Evolutionary conservation across 2,113 vertebrate genomes (phyloP).

Genomic region (Vulpes vulpes): DNA sequence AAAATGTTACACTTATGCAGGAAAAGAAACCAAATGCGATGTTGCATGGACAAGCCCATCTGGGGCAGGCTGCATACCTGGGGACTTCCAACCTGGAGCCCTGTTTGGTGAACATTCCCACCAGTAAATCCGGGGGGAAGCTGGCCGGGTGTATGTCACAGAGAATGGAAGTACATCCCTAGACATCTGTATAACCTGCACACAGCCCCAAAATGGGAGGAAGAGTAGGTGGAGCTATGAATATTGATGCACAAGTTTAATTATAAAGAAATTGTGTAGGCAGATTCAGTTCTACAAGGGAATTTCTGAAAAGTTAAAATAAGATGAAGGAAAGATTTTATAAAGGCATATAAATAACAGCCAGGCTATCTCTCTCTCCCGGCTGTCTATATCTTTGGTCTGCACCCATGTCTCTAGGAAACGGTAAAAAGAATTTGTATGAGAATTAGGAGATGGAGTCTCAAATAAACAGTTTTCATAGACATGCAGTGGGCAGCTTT

Average conservation of each 20-base stretch:
- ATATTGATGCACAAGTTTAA: constrained; percentile 21
- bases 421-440: background rate
- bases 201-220: background rate
- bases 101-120: background rate
- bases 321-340: constrained; percentile 52
- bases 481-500: background rate
- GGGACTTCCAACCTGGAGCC: background rate
- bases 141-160: constrained; percentile 27
- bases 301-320: constrained; percentile 66
- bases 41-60: fast-evolving
- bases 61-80: background rate
- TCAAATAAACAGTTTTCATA: background rate
- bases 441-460: background rate
- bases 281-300: constrained; percentile 18
- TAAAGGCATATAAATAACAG: background rate
- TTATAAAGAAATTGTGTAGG: constrained; percentile 72
- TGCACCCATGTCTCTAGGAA: background rate
- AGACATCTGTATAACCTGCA: constrained; percentile 65
- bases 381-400: constrained; percentile 44
- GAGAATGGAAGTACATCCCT: constrained; percentile 65
- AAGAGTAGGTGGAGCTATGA: constrained; percentile 62
- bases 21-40: background rate
- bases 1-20: background rate
- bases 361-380: background rate
- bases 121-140: background rate